Percentiles rank a stretch among this genome's conserved stretches.
These are phyloP conservation scores for Mirza zaza DNA, from an alignment of 2,113 vertebrate species.

Conservation along the genomic window DNA sequence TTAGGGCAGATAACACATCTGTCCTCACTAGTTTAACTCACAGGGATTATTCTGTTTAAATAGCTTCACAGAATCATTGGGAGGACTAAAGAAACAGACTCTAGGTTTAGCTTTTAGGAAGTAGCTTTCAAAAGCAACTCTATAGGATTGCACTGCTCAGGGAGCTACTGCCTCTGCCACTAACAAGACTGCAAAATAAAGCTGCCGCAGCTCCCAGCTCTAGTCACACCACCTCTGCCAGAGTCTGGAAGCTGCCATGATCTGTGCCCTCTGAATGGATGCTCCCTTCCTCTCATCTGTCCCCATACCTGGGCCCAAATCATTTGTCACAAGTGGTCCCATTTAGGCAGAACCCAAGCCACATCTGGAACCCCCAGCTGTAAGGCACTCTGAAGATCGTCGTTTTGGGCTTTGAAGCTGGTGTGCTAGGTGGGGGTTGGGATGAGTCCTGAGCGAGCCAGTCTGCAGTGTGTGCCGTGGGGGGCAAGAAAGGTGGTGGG, in stretches of 20 bases:
- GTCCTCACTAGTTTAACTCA: not conserved
- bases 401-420: not conserved
- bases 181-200: not conserved
- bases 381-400: not conserved
- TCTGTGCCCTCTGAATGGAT: not conserved
- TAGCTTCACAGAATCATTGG: not conserved
- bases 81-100: not conserved
- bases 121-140: too few relatives aligned
- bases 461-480: not conserved
- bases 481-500: not conserved
- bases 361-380: not conserved
- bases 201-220: not conserved
- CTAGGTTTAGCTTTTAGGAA: not conserved
- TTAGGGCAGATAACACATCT: not conserved
- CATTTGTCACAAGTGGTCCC: not conserved
- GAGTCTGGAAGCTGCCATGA: not conserved
- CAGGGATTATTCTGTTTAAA: not conserved
- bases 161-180: not conserved
- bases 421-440: not conserved
- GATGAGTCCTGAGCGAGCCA: not conserved
- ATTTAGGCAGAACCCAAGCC: not conserved
- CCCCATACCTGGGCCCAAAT: not conserved
- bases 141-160: not conserved
- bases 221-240: accelerated
- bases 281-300: not conserved